Base-by-base conservation (phyloP, 2,888 invertebrate genomes). In the Diaperis boleti region DNA sequence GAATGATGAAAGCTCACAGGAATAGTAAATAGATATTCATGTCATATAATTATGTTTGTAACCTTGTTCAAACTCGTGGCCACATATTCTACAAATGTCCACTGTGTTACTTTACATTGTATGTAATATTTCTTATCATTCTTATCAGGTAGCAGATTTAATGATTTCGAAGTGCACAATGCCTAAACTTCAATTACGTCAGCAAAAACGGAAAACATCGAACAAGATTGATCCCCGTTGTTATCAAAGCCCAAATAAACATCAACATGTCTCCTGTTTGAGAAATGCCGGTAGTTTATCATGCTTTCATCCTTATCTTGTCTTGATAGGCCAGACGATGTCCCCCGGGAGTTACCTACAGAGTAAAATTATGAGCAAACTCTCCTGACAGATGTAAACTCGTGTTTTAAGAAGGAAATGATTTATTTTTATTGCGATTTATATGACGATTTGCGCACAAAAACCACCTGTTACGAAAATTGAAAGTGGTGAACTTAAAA, bases 361-460 rank as follows among this genome's bases (percentile, higher is more conserved):
- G 60, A n/a, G 62, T 67, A 69, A 71, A 72, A 71, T 72, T 72
- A 72, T 71, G 72, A 67, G 71, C 68, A 71, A 72, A 72, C 69
- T 72, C 72, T n/a, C 31, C 47, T 41, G 57, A 65, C 64, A 63
- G 69, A 69, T 69, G 69, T 71, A 69, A 71, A 72, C 71, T 72
- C 71, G 66, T 71, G 72, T 72, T 71, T 71, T 71, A 70, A 67
- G 68, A 60, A 15, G 20, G 39, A 11, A 39, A 15, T 62, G 62
- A 62, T 62, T 57, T 62, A 62, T 62, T 57, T 57, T 57, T 50
- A 57, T 57, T 17, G 44, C 57, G 35, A 57, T 57, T 62, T 59
- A 59, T 31, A 29, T 39, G 18, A 17, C 18, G 22, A 13, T 45
- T 59, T 50, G 49, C 26, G 45, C 14, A n/a, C 8, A 11, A 2